Base-by-base conservation (phyloP, 2,888 invertebrate species). In the Tetragonula carbonaria region DNA sequence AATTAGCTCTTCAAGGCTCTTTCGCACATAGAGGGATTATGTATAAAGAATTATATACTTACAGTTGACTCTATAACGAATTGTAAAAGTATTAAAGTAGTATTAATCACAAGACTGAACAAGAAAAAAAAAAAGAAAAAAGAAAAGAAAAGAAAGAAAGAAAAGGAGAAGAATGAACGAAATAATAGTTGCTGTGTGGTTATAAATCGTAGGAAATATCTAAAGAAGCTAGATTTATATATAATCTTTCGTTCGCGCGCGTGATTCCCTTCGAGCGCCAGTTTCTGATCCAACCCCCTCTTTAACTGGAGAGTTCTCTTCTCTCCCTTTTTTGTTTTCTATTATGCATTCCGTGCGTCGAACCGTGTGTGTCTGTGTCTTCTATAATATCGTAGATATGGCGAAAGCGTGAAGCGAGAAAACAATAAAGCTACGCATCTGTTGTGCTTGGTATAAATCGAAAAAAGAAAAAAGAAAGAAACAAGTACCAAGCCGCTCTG, bases 101-200 rank as follows among this genome's bases (percentile, higher is more conserved):
- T 93, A 93, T 93, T 93, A 92, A 74, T 90, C 89, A 89, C 88
- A 93, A 93, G 93, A 93, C 93, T 93, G 93, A 93, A 88, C 65
- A n/a, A 70, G 53, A 53, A 92, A 91, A 88, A n/a, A 57, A 53
- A 23, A 18, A 28, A 57, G 23, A n/a, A 13, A n/a, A 67, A 62
- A 23, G 65, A 23, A 59, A 65, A 92, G 91, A 88, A 65, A 53
- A 16, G 33, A 33, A 33, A 57, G 14, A 2, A 57, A 67, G 55
- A 57, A 33, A 21, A 45, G 23, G 33, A 33, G 33, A 33, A 33
- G 33, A 33, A 21, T 55, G 21, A 78, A 68, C 21, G 59, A 33
- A 72, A 74, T 90, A 89, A 90, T 87, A 88, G 84, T 86, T 84
- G 86, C 82, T 80, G 88, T 82, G 85, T 86, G 86, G 83, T 89